Evolutionary conservation across 2,113 vertebrate species (phyloP).

Genomic region (Phoxinus phoxinus): DNA sequence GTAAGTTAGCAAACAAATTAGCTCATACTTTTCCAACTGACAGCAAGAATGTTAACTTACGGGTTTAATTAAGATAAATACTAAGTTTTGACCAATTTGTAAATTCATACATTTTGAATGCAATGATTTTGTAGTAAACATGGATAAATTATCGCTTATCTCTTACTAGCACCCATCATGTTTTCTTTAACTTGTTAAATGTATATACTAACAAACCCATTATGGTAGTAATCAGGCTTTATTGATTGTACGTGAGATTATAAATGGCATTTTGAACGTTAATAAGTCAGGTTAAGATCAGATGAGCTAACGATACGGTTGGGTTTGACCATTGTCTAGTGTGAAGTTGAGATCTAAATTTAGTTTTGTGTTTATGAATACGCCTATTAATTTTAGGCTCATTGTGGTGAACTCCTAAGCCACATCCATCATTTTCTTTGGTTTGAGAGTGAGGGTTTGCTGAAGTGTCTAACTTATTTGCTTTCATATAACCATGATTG

Average conservation of each 20-base stretch:
- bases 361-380: not conserved
- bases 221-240: not conserved
- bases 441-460: not conserved
- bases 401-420: not conserved
- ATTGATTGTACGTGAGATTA: not conserved
- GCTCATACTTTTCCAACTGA: not conserved
- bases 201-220: not conserved
- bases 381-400: not conserved
- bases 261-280: not conserved
- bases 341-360: not conserved
- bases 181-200: not conserved
- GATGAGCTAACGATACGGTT: not conserved
- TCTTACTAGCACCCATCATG: not conserved
- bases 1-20: slow-evolving; percentile 67
- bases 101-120: not conserved
- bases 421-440: not conserved
- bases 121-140: not conserved
- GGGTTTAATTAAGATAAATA: not conserved
- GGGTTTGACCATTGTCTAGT: not conserved
- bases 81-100: not conserved
- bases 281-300: not conserved
- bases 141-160: not conserved
- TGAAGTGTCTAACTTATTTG: not conserved
- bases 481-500: not conserved
- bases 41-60: not conserved